A percentile compares a stretch with the other conserved stretches of the same genome.
phyloP scores from a whole-genome alignment of 2,797 vertebrate species.

The Gephyroberyx darwinii region DNA sequence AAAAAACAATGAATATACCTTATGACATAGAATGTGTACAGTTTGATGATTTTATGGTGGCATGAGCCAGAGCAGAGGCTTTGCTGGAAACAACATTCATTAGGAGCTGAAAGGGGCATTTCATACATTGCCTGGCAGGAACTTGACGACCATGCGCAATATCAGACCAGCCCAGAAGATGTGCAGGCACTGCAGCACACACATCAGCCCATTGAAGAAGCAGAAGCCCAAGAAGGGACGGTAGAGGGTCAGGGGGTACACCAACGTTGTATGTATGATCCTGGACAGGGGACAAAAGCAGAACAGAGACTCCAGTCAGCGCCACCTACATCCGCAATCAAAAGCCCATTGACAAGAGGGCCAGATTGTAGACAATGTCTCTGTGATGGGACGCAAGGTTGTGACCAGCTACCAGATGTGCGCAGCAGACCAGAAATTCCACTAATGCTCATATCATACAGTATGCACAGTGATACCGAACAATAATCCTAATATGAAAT shows the following conservation, averaged over 20 bases:
- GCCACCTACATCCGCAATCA: slow-evolving; percentile 59
- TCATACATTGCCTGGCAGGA: slow-evolving; percentile 91
- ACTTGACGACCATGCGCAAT: slow-evolving; percentile 93
- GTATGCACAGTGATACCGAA: not conserved
- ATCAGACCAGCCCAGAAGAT: slow-evolving; percentile 95
- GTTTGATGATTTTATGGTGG: not conserved
- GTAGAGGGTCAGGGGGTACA: slow-evolving; percentile 89
- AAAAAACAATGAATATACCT: not conserved
- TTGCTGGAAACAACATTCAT: not conserved
- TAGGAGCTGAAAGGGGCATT: not conserved
- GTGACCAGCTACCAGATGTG: not conserved
- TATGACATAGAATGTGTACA: not conserved
- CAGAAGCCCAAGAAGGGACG: slow-evolving; percentile 91
- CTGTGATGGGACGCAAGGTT: slow-evolving; percentile 2
- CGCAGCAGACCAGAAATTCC: not conserved
- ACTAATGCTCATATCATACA: not conserved
- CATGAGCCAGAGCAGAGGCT: not conserved
- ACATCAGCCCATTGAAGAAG: slow-evolving; percentile 94
- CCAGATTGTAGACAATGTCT: slow-evolving; percentile 46
- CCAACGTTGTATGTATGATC: slow-evolving; percentile 89
- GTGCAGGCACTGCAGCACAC: slow-evolving; percentile 89
- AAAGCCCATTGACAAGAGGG: slow-evolving; percentile 57
- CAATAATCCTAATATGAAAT: not conserved
- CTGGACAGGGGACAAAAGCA: slow-evolving; percentile 74
- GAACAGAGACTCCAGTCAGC: slow-evolving; percentile 73